phyloP scores from a whole-genome alignment of 2,113 vertebrate genomes.

The Bufo bufo region DNA sequence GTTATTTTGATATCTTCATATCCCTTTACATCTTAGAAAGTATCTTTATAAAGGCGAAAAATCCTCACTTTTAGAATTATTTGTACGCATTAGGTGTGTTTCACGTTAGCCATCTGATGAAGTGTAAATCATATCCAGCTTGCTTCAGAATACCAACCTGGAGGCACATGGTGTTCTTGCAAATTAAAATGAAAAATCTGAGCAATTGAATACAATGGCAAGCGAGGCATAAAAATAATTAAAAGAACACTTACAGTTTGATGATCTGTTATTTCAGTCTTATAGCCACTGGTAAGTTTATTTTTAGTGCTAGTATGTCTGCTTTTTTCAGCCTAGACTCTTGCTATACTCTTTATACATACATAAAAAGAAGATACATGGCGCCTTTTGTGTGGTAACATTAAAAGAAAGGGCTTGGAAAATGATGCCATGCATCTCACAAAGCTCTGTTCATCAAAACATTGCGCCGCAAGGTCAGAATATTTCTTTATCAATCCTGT shows the following conservation, averaged over 20 bases:
- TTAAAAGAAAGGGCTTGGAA: slow-evolving; percentile 24
- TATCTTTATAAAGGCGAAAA: neutral
- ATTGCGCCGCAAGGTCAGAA: neutral
- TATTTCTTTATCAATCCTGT: neutral
- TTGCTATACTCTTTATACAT: slow-evolving; percentile 38
- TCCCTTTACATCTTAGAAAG: neutral
- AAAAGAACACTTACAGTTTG: slow-evolving; percentile 57
- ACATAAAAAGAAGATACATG: slow-evolving; percentile 52
- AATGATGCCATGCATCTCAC: slow-evolving; percentile 24
- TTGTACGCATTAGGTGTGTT: slow-evolving; percentile 44
- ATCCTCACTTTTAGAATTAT: slow-evolving; percentile 19
- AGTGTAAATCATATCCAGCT: slow-evolving; percentile 48
- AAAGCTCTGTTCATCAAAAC: neutral
- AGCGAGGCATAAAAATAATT: slow-evolving; percentile 59
- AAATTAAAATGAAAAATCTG: slow-evolving; percentile 60
- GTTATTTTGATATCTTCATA: neutral
- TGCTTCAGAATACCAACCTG: slow-evolving; percentile 46
- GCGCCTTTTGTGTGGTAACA: slow-evolving; percentile 30
- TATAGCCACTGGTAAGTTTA: slow-evolving; percentile 54
- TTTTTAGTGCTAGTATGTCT: slow-evolving; percentile 47
- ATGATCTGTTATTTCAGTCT: slow-evolving; percentile 56
- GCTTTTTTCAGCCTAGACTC: slow-evolving; percentile 17
- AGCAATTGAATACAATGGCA: slow-evolving; percentile 55
- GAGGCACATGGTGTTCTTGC: slow-evolving; percentile 52
- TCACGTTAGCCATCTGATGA: slow-evolving; percentile 27